phyloP scores from a whole-genome alignment of 2,888 invertebrate species.

The Aphidoletes aphidimyza region DNA sequence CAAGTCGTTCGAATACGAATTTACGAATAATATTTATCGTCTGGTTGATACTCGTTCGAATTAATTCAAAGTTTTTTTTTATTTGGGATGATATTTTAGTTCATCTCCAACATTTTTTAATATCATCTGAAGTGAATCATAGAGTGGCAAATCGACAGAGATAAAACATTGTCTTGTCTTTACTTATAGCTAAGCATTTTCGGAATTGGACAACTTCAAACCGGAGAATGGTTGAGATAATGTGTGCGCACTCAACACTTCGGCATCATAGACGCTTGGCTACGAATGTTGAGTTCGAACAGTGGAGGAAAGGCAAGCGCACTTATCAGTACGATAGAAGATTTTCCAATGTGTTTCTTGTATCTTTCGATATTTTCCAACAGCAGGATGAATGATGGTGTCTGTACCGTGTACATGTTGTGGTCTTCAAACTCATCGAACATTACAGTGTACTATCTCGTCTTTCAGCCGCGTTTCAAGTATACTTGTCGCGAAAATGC shows the following conservation, averaged over 20 bases:
- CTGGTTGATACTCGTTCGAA: too few species aligned
- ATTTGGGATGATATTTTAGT: too few species aligned
- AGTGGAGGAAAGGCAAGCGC: slow-evolving; percentile 2
- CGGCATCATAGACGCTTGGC: not conserved
- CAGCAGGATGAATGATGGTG: not conserved
- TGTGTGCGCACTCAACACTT: not conserved
- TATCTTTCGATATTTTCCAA: slow-evolving; percentile 22
- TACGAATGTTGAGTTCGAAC: not conserved
- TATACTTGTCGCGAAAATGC: not conserved
- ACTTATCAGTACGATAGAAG: slow-evolving; percentile 8
- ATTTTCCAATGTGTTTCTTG: slow-evolving; percentile 15
- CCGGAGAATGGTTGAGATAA: too few species aligned
- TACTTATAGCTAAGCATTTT: not conserved
- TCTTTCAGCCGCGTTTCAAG: not conserved
- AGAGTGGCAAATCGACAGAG: too few species aligned
- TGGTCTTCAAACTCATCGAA: not conserved
- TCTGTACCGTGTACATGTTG: not conserved
- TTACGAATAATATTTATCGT: too few species aligned
- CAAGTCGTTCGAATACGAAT: too few species aligned
- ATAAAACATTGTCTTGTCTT: too few species aligned
- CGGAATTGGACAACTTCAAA: not conserved
- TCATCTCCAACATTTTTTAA: too few species aligned
- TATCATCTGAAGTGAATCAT: too few species aligned
- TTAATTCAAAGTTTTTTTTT: too few species aligned
- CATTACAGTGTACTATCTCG: not conserved